phyloP scores from a whole-genome alignment of 2,113 vertebrate genomes.

The Pao palembangensis region DNA sequence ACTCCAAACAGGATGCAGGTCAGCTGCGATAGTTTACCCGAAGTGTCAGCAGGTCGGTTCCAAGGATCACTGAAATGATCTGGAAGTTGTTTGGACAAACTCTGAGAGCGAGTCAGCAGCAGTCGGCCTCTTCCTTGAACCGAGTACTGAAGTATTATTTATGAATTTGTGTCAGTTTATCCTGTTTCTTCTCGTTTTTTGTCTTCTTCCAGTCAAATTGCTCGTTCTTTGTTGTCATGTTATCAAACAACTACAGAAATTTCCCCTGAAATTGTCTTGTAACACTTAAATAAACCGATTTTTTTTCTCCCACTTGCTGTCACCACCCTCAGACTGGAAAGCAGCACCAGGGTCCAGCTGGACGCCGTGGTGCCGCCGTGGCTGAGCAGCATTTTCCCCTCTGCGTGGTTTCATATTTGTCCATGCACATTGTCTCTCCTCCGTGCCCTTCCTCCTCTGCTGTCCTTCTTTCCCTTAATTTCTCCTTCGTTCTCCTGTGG shows the following conservation, averaged over 20 bases:
- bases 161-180: not conserved
- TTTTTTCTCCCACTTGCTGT: too few relatives aligned
- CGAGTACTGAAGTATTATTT: not conserved
- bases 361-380: too few relatives aligned
- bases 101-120: not conserved
- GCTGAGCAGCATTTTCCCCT: too few relatives aligned
- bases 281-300: too few relatives aligned
- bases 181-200: not conserved
- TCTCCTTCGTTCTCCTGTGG: conserved; percentile 32
- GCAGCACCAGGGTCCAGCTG: too few relatives aligned
- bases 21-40: conserved; percentile 8
- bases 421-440: conserved; percentile 13
- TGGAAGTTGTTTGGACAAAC: conserved; percentile 5
- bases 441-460: conserved; percentile 31
- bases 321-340: too few relatives aligned
- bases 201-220: not conserved
- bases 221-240: not conserved
- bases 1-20: conserved; percentile 65
- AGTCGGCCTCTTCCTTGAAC: not conserved
- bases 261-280: not conserved
- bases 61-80: not conserved
- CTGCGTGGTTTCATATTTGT: not conserved
- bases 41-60: not conserved
- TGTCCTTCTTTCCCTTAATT: conserved; percentile 4
- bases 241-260: not conserved